A percentile compares a stretch with the other conserved stretches of the same genome.
Conservation (phyloP, 1,140 invertebrate genomes). For the Magallana gigas region DNA sequence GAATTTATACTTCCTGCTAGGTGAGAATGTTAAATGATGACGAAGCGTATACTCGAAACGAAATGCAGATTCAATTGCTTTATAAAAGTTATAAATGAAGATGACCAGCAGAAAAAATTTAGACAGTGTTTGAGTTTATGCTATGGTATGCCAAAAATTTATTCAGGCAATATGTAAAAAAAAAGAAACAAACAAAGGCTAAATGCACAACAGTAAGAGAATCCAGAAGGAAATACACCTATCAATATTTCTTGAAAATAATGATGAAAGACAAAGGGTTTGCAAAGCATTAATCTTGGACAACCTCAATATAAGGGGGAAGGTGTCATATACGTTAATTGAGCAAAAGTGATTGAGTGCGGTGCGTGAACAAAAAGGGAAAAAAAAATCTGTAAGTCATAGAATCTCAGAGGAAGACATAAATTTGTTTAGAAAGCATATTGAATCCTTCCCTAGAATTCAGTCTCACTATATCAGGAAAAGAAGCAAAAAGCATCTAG, state of each 20-base stretch:
- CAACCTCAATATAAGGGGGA: background rate
- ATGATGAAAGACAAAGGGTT: background rate
- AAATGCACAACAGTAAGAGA: background rate
- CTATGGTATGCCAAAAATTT: background rate
- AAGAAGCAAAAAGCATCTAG: conserved; percentile 24
- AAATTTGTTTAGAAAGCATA: conserved; percentile 36
- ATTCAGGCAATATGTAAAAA: background rate
- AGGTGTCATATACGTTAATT: background rate
- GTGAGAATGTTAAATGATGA: too few relatives aligned
- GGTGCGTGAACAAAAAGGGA: background rate
- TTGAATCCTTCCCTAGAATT: conserved; percentile 38
- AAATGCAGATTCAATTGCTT: background rate
- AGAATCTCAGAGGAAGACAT: conserved; percentile 35
- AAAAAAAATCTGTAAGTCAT: conserved; percentile 1
- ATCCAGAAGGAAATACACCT: background rate
- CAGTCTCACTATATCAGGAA: conserved; percentile 43
- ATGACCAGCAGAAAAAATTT: background rate
- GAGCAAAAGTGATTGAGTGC: background rate
- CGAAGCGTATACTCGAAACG: background rate
- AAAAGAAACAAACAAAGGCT: background rate
- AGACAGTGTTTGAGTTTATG: background rate
- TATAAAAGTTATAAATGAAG: background rate
- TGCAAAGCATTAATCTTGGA: conserved; percentile 10
- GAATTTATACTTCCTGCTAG: too few relatives aligned
- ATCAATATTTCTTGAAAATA: background rate